These are phyloP conservation scores for Tribolium freemani DNA, from an alignment of 2,888 invertebrate genomes.

Conservation along the genomic window DNA sequence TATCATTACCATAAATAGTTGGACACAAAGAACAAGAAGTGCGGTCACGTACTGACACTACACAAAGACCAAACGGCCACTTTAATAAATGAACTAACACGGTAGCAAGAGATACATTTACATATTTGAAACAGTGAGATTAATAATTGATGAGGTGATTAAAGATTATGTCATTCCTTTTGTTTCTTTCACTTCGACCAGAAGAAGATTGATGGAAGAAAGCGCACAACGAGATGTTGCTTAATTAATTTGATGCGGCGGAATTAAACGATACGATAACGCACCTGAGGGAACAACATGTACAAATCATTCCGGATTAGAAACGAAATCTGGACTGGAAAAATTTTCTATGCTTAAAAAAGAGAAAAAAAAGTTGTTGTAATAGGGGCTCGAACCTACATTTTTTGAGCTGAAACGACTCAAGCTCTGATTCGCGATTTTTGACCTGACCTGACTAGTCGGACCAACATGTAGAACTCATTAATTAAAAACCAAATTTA, in stretches of 20 bases:
- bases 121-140: slow-evolving; percentile 26
- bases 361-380: too few species aligned
- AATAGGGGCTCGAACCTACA: too few species aligned
- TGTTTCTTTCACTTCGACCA: slow-evolving; percentile 20
- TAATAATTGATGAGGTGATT: slow-evolving; percentile 32
- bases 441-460: too few species aligned
- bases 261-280: neutral
- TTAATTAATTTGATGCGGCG: slow-evolving; percentile 13
- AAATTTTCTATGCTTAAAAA: too few species aligned
- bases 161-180: slow-evolving; percentile 29
- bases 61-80: slow-evolving; percentile 13
- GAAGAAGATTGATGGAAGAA: slow-evolving; percentile 29
- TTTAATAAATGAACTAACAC: slow-evolving; percentile 36
- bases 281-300: neutral
- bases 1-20: slow-evolving; percentile 54
- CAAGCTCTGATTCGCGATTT: too few species aligned
- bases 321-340: too few species aligned
- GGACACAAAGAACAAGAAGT: slow-evolving; percentile 36
- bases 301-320: too few species aligned
- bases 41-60: slow-evolving; percentile 49
- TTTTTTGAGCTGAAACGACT: too few species aligned
- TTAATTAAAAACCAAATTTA: too few species aligned
- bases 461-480: too few species aligned
- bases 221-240: slow-evolving; percentile 1
- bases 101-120: slow-evolving; percentile 16